Percentiles rank a stretch among this genome's conserved stretches.
Conservation (phyloP, 2,797 vertebrate genomes). For the Centropyge bicolor region DNA sequence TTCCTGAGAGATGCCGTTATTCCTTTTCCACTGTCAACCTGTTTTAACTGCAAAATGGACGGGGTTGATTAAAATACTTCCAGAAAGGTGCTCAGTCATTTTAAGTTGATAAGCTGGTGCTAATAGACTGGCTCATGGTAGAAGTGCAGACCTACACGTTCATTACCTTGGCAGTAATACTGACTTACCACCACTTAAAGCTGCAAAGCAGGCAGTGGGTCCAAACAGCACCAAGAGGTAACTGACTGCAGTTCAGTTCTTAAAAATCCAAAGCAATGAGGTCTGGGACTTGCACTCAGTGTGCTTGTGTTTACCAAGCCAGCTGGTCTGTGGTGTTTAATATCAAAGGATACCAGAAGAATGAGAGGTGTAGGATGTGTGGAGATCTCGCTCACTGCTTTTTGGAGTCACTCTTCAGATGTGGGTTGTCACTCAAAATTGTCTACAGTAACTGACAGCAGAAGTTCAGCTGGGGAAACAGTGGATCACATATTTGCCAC, state of each 20-base stretch:
- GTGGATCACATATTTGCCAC: background rate
- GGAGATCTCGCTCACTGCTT: background rate
- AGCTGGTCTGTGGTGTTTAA: background rate
- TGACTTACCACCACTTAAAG: background rate
- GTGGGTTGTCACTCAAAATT: background rate
- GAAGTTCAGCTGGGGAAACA: background rate
- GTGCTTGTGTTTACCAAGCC: background rate
- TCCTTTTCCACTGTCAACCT: constrained; percentile 11
- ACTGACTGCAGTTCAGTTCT: background rate
- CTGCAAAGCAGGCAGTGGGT: background rate
- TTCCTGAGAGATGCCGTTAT: constrained; percentile 65
- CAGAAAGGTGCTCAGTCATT: background rate
- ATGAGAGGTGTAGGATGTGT: background rate
- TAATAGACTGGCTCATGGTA: background rate
- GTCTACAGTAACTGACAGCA: background rate
- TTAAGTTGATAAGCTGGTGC: background rate
- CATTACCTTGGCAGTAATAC: background rate
- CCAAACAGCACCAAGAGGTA: background rate
- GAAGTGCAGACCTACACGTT: background rate
- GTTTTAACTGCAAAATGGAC: background rate
- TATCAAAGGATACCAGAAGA: background rate
- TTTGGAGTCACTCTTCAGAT: background rate
- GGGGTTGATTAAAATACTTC: background rate
- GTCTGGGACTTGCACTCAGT: background rate
- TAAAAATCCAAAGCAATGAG: background rate